A percentile compares a stretch with the other conserved stretches of the same genome.
phyloP scores from a whole-genome alignment of 2,113 vertebrate species.

The Lamprotornis superbus region DNA sequence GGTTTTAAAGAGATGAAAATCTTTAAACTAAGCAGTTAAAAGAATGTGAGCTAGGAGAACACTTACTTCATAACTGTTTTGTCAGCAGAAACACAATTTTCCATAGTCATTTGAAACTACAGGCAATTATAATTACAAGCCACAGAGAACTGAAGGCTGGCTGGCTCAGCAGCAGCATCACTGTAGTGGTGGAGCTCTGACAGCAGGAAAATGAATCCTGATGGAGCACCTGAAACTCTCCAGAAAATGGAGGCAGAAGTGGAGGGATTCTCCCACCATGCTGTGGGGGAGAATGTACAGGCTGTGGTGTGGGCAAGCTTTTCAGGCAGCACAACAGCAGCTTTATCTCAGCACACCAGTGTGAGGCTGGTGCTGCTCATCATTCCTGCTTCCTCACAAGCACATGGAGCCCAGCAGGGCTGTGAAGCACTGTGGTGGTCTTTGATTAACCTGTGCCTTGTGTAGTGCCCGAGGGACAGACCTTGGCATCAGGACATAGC shows the following conservation, averaged over 20 bases:
- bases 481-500: accelerated
- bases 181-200: background rate
- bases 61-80: background rate
- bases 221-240: background rate
- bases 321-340: background rate
- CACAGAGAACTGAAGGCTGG: background rate
- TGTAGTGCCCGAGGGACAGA: background rate
- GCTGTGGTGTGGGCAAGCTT: background rate
- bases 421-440: background rate
- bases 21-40: background rate
- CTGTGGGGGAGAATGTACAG: too few species aligned
- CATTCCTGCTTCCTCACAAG: background rate
- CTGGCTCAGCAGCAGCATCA: accelerated
- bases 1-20: background rate
- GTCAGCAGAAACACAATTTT: background rate
- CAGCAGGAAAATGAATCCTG: background rate
- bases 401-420: background rate
- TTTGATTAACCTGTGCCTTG: background rate
- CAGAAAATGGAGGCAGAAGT: background rate
- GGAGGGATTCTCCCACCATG: background rate
- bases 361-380: background rate
- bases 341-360: background rate
- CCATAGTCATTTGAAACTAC: background rate
- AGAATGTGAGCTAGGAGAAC: background rate
- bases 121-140: background rate